phyloP scores from a whole-genome alignment of 2,113 vertebrate species.

The Ochotona curzoniae region DNA sequence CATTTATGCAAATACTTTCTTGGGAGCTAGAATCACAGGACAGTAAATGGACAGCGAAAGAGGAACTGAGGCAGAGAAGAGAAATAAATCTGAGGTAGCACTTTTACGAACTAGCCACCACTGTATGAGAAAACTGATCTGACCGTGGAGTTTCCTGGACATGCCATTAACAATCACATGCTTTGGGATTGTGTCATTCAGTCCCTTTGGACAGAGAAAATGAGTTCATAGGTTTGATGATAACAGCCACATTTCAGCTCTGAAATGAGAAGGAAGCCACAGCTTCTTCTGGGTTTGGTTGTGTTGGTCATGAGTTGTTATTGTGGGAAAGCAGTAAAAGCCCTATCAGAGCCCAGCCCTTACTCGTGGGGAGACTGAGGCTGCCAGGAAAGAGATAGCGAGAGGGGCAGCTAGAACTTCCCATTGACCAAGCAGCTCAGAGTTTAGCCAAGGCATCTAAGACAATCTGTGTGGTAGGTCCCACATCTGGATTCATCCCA shows the following conservation, averaged over 20 bases:
- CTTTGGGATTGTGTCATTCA: not conserved
- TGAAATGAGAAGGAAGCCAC: not conserved
- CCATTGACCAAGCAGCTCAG: not conserved
- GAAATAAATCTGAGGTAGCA: not conserved
- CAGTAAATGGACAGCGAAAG: not conserved
- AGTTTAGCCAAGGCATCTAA: not conserved
- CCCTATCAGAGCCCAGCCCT: not conserved
- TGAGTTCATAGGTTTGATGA: no score
- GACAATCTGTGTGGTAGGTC: not conserved
- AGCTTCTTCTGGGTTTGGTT: fast-evolving
- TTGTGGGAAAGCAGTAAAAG: not conserved
- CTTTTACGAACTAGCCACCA: not conserved
- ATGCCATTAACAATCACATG: not conserved
- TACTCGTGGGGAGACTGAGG: not conserved
- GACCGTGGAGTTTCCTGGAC: not conserved
- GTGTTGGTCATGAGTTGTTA: not conserved
- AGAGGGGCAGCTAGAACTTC: not conserved
- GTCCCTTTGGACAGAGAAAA: not conserved
- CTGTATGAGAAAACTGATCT: not conserved
- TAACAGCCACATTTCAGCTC: not conserved
- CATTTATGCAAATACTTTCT: not conserved
- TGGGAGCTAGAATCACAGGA: not conserved
- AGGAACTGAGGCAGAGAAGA: no score
- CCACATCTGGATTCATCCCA: no score
- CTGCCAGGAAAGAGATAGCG: not conserved